These are phyloP conservation scores for Fragariocoptes setiger DNA, from an alignment of 1,140 invertebrate genomes.

Conservation along the genomic window DNA sequence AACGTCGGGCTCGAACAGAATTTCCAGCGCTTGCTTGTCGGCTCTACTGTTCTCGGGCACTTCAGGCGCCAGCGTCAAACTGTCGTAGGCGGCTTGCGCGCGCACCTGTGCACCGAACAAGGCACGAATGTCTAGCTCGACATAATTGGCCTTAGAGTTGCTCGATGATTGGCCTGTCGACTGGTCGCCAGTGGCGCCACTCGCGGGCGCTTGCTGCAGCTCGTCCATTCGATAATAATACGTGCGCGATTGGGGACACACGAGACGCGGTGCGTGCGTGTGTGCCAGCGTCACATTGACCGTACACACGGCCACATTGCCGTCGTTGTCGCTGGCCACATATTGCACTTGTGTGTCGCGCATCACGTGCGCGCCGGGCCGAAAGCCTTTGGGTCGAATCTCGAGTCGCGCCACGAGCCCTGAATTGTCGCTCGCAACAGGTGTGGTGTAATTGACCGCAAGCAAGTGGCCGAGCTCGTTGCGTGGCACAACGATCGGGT, in stretches of 20 bases:
- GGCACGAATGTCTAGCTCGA: too few relatives aligned
- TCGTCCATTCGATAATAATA: conserved; percentile 66
- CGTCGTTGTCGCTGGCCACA: conserved; percentile 77
- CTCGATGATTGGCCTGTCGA: too few relatives aligned
- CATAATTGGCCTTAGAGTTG: too few relatives aligned
- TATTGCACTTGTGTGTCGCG: conserved; percentile 74
- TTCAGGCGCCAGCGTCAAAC: too few relatives aligned
- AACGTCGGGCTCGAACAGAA: conserved; percentile 47
- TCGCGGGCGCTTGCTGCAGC: conserved; percentile 12
- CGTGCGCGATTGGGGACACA: conserved; percentile 54
- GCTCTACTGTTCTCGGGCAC: too few relatives aligned
- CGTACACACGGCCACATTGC: conserved; percentile 81
- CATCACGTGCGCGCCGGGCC: conserved; percentile 54
- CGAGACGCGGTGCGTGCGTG: conserved; percentile 63
- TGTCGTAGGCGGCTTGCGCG: too few relatives aligned
- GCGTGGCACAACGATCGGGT: conserved; percentile 57
- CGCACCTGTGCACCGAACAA: too few relatives aligned
- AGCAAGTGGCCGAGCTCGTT: conserved; percentile 49
- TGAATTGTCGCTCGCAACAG: conserved; percentile 65
- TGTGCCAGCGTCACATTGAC: conserved; percentile 80
- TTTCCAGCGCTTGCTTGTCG: too few relatives aligned
- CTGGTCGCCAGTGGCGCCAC: too few relatives aligned
- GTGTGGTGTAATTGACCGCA: conserved; percentile 67
- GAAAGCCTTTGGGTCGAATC: conserved; percentile 60
- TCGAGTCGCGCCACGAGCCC: conserved; percentile 66